Percentiles rank a stretch among this genome's conserved stretches.
These are phyloP conservation scores for Gallinago solitaria DNA, from an alignment of 2,797 vertebrate species.

Conservation along the genomic window DNA sequence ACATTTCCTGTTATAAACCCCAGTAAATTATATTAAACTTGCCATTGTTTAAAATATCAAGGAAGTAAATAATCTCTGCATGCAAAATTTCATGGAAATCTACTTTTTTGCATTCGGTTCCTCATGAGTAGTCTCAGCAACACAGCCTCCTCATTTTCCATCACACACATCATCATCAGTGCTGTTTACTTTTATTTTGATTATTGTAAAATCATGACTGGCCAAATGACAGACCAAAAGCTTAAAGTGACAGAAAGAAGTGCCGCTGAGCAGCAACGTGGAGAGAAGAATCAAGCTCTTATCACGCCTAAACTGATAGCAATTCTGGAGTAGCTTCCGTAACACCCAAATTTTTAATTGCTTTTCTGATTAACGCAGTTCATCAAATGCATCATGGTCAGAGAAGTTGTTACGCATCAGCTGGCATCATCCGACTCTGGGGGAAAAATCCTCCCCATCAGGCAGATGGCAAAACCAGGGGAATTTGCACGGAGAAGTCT, in stretches of 20 bases:
- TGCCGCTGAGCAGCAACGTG: background rate
- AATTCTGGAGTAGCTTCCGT: background rate
- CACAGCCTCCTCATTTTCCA: background rate
- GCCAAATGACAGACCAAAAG: background rate
- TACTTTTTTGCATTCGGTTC: background rate
- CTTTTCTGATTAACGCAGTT: background rate
- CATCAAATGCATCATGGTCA: background rate
- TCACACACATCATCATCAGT: background rate
- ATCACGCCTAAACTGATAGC: accelerated
- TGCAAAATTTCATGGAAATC: background rate
- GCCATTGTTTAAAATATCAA: background rate
- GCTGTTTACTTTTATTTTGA: background rate
- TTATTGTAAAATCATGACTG: background rate
- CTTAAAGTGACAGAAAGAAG: background rate
- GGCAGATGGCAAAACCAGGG: background rate
- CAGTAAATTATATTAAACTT: background rate
- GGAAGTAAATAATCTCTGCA: background rate
- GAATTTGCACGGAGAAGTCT: background rate
- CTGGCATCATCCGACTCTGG: background rate
- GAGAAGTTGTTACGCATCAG: background rate
- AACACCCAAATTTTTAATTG: background rate
- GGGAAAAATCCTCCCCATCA: background rate
- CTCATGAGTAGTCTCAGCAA: background rate
- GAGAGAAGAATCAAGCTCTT: background rate
- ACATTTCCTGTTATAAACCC: background rate